Conservation (phyloP, 1,140 invertebrate species). For the Tetranychus urticae region DNA sequence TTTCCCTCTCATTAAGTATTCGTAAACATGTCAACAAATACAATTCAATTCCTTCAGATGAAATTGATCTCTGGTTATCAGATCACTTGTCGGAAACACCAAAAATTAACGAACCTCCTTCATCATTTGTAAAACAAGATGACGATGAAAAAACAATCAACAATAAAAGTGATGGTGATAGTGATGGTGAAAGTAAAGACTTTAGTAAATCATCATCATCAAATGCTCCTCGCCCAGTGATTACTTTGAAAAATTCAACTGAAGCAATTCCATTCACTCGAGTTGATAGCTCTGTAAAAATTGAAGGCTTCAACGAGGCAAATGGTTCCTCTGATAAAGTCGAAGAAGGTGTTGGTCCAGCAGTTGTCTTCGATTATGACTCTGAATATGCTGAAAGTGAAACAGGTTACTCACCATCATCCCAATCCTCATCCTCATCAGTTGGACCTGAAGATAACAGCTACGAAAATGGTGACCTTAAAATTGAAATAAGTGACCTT, state of each 20-base stretch:
- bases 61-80: too few relatives aligned
- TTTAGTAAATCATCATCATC: too few relatives aligned
- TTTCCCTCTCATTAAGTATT: too few relatives aligned
- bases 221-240: background rate
- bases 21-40: too few relatives aligned
- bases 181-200: too few relatives aligned
- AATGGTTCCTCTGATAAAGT: background rate
- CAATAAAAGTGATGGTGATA: too few relatives aligned
- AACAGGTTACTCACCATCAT: background rate
- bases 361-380: constrained; percentile 2
- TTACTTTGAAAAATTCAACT: background rate
- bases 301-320: background rate
- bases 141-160: too few relatives aligned
- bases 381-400: constrained; percentile 1
- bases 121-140: too few relatives aligned
- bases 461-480: background rate
- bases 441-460: background rate
- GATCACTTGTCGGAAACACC: too few relatives aligned
- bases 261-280: background rate
- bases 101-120: too few relatives aligned
- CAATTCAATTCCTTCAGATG: too few relatives aligned
- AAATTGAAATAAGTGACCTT: background rate
- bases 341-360: constrained; percentile 1
- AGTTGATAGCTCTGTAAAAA: background rate
- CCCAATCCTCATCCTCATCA: background rate